Evolutionary conservation across 2,888 invertebrate species (phyloP).

Genomic region (Zhengitettix transpicula): DNA sequence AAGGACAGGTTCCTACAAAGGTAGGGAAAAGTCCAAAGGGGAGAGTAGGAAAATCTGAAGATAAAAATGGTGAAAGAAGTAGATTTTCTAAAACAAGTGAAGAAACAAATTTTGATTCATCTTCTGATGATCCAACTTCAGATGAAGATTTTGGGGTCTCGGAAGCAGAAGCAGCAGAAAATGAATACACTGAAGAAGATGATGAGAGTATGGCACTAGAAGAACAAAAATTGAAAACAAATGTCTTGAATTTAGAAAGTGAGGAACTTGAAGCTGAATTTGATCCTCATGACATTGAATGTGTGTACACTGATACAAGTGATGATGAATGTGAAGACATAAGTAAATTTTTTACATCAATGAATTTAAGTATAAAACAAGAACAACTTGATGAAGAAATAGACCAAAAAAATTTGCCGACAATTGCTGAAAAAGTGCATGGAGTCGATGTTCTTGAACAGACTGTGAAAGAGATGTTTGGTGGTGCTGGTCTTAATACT

Average conservation of each 20-base stretch:
- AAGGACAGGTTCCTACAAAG: background rate
- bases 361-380: background rate
- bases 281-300: conserved; percentile 28
- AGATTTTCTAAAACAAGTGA: background rate
- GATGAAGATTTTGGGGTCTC: conserved; percentile 5
- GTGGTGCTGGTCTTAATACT: background rate
- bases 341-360: background rate
- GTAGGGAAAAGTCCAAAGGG: background rate
- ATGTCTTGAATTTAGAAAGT: background rate
- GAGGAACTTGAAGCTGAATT: conserved; percentile 10
- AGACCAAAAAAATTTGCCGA: background rate
- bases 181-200: conserved; percentile 9
- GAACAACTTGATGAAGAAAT: background rate
- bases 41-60: background rate
- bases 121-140: conserved; percentile 3
- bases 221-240: background rate
- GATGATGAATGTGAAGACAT: conserved; percentile 22
- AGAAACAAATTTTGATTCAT: conserved; percentile 5
- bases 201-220: conserved; percentile 4
- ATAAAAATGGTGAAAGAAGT: background rate
- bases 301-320: conserved; percentile 28
- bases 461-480: conserved; percentile 3
- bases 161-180: conserved; percentile 5
- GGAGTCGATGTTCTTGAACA: background rate
- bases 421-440: background rate